Evolutionary conservation across 2,113 vertebrate genomes (phyloP).

Genomic region (Mus musculus): DNA sequence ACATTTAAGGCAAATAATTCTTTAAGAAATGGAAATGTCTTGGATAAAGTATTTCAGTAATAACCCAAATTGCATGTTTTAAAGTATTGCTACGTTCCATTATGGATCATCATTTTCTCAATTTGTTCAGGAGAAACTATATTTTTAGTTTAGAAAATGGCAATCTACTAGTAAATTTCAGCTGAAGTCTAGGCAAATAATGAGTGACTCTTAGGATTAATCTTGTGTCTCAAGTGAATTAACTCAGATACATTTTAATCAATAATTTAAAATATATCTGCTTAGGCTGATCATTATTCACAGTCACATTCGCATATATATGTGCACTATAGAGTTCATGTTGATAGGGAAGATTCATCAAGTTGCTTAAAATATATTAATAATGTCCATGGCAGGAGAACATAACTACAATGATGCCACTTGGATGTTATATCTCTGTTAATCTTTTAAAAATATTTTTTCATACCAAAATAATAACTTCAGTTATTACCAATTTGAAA

Average conservation of each 20-base stretch:
- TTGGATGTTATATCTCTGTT: not conserved
- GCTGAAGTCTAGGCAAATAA: not conserved
- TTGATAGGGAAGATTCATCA: not conserved
- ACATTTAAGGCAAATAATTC: not conserved
- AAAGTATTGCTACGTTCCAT: not conserved
- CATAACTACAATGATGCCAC: not conserved
- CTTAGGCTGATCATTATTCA: not conserved
- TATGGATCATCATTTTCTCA: not conserved
- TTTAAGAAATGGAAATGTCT: not conserved
- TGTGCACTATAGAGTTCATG: not conserved
- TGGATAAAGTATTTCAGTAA: not conserved
- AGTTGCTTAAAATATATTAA: not conserved
- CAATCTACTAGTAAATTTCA: not conserved
- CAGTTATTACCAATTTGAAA: too few relatives aligned
- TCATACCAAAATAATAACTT: not conserved
- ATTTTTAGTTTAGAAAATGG: not conserved
- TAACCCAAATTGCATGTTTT: not conserved
- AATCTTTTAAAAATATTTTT: not conserved
- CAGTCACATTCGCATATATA: not conserved
- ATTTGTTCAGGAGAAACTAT: not conserved
- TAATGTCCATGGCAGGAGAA: not conserved
- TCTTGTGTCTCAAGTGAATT: not conserved
- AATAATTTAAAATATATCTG: not conserved
- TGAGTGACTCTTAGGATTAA: not conserved
- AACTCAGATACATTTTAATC: not conserved